Evolutionary conservation across 2,113 vertebrate species (phyloP).

Genomic region (Piaya cayana): DNA sequence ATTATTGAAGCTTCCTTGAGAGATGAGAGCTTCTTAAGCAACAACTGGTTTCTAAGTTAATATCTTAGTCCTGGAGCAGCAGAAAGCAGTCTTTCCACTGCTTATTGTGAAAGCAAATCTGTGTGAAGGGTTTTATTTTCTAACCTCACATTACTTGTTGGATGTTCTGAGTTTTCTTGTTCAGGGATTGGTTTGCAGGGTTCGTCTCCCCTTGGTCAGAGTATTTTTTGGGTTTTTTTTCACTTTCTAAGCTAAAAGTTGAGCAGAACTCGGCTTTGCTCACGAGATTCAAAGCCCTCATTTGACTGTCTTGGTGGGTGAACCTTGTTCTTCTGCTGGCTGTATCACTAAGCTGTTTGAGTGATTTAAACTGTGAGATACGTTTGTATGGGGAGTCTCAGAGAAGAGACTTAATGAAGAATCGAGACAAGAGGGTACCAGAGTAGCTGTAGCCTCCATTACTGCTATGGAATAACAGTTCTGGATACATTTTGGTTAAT

Average conservation of each 20-base stretch:
- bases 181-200: rapidly evolving
- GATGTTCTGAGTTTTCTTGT: neutral
- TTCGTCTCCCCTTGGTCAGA: neutral
- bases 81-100: neutral
- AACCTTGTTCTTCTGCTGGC: neutral
- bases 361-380: neutral
- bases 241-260: neutral
- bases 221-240: neutral
- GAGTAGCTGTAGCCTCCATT: neutral
- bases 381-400: rapidly evolving
- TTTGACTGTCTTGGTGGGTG: neutral
- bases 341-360: neutral
- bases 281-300: neutral
- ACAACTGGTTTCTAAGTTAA: neutral
- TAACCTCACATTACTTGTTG: rapidly evolving
- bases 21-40: neutral
- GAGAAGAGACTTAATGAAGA: neutral
- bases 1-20: neutral
- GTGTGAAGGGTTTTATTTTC: neutral
- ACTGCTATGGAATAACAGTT: neutral
- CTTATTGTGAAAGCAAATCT: neutral
- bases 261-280: neutral
- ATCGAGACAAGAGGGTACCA: too few relatives aligned
- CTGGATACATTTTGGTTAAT: rapidly evolving
- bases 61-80: neutral